phyloP scores from a whole-genome alignment of 2,113 vertebrate species.

The Bagarius yarrelli region DNA sequence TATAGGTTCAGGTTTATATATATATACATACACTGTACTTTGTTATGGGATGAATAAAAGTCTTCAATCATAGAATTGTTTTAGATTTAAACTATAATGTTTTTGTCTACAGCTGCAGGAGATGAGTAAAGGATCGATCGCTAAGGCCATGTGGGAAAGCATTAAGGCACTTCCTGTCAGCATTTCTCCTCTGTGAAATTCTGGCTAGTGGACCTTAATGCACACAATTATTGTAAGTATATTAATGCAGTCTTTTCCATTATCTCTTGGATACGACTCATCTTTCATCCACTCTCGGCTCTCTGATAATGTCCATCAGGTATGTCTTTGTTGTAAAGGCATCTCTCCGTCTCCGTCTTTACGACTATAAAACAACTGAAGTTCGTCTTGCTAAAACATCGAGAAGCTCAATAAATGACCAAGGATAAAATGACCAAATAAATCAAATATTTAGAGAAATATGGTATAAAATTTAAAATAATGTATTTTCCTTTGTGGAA shows the following conservation, averaged over 20 bases:
- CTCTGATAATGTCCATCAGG: conserved; percentile 10
- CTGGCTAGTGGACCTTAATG: conserved; percentile 34
- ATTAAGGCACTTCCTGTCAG: conserved; percentile 40
- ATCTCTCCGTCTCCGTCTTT: not conserved
- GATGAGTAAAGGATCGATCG: conserved; percentile 23
- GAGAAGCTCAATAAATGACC: not conserved
- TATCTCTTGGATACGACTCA: conserved; percentile 3
- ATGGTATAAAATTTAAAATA: not conserved
- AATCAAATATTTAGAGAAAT: not conserved
- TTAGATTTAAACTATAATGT: not conserved
- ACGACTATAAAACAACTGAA: not conserved
- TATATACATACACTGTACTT: too few relatives aligned
- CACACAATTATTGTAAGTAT: conserved; percentile 19
- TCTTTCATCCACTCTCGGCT: not conserved
- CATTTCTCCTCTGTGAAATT: conserved; percentile 7
- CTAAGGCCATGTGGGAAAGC: conserved; percentile 9
- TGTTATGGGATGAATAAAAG: too few relatives aligned
- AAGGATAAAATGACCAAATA: not conserved
- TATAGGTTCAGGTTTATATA: too few relatives aligned
- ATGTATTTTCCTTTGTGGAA: not conserved
- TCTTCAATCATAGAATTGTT: too few relatives aligned
- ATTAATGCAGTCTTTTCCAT: conserved; percentile 36
- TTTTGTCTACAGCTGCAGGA: not conserved
- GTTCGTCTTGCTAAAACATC: not conserved
- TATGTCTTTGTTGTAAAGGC: conserved; percentile 8